Conservation (phyloP, 2,797 vertebrate species). For the Sarcophilus harrisii region DNA sequence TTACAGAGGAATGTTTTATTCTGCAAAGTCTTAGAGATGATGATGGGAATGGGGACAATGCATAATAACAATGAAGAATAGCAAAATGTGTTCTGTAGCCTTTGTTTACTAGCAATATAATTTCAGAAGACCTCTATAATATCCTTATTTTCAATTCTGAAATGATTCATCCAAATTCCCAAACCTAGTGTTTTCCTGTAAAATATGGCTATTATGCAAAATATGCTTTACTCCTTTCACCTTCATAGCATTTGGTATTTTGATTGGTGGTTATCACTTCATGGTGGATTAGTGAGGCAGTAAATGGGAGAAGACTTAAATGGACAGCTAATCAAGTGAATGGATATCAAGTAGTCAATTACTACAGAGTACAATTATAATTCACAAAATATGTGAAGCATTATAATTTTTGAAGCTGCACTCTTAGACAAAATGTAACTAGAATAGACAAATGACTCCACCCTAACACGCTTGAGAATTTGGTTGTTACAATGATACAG, state of each 20-base stretch:
- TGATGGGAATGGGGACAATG: not conserved
- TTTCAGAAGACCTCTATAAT: not conserved
- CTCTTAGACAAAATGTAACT: constrained; percentile 53
- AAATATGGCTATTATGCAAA: constrained; percentile 45
- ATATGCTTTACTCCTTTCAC: not conserved
- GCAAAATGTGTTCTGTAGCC: not conserved
- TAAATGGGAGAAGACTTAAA: constrained; percentile 59
- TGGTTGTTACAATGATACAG: constrained; percentile 30
- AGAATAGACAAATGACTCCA: constrained; percentile 34
- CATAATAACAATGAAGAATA: not conserved
- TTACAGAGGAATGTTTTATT: not conserved
- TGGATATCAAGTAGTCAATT: constrained; percentile 61
- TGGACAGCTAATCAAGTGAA: constrained; percentile 61
- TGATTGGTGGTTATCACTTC: constrained; percentile 51
- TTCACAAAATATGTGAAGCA: constrained; percentile 49
- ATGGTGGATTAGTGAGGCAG: constrained; percentile 46
- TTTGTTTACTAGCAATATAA: not conserved
- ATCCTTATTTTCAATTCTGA: constrained; percentile 42
- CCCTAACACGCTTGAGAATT: constrained; percentile 24
- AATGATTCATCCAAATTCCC: constrained; percentile 58
- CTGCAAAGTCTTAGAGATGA: not conserved
- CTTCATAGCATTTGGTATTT: constrained; percentile 57
- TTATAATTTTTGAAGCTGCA: constrained; percentile 63
- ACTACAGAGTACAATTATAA: constrained; percentile 39
- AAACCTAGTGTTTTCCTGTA: not conserved